phyloP scores from a whole-genome alignment of 2,888 invertebrate species.

The Synergus japonicus region DNA sequence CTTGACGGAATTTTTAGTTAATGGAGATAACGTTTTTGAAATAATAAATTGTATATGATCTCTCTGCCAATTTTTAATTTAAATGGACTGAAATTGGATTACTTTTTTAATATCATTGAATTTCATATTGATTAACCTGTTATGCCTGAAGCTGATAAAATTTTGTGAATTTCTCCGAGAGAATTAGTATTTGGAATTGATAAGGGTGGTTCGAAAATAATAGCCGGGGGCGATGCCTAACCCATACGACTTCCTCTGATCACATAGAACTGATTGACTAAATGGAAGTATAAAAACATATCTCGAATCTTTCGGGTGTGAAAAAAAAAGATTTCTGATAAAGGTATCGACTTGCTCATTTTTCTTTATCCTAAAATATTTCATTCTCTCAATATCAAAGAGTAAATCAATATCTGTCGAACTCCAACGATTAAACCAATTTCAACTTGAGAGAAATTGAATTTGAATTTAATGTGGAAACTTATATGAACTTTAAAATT shows the following conservation, averaged over 20 bases:
- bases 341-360: neutral
- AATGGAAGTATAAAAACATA: neutral
- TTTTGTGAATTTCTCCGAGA: neutral
- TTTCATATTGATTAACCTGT: neutral
- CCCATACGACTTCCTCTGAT: neutral
- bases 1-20: too few relatives aligned
- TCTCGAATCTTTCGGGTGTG: neutral
- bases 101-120: neutral
- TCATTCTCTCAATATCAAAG: neutral
- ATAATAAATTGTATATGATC: neutral
- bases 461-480: too few relatives aligned
- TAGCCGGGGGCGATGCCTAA: neutral
- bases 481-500: too few relatives aligned
- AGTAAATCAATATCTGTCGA: neutral
- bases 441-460: neutral
- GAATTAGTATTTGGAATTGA: conserved; percentile 19
- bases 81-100: neutral
- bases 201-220: conserved; percentile 7
- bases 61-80: neutral
- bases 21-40: too few relatives aligned
- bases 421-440: neutral
- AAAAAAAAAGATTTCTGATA: neutral
- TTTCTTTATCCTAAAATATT: neutral
- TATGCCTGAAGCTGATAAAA: neutral
- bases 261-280: conserved; percentile 6